Base-by-base conservation (phyloP, 2,888 invertebrate species). In the Leistus spinibarbis region DNA sequence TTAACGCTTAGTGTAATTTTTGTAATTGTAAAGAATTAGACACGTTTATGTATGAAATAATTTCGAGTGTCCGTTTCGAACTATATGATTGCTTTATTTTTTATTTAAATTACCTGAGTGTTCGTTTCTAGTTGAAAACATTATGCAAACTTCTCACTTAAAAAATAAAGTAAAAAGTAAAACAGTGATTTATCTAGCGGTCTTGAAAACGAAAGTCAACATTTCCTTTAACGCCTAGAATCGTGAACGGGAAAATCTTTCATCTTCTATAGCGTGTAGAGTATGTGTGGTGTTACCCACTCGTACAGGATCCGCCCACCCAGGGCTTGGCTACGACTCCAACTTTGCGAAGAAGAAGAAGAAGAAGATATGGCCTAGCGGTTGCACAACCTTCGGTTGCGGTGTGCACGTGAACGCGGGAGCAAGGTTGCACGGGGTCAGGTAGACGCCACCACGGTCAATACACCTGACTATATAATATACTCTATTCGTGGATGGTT, bases 361-460 rank as follows among this genome's bases (percentile, higher is more conserved):
- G 40, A 60, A 60, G 60, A 60, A 60, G 60, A 60, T 60, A 22
- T 20, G 19, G 19, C 60, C 22, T 60, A 60, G 60, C 60, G 40
- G 40, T 40, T 40, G 40, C 40, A 40, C 40, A 40, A 40, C 40
- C 40, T 40, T 40, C 40, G 60, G 60, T 60, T 60, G 60, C 13
- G 17, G 20, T 20, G 22, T 22, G 20, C 22, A 20, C 60, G 22
- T 60, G 22, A 20, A 20, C 16, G 23, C 64, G 64, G 23, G 24
- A 16, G 64, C 64, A 64, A 64, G 64, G 64, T 64, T 64, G 64
- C 64, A 23, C 16, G 64, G 27, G 64, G 64, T 64, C 64, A 64
- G 27, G 13, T n/a, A 5, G 64, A 64, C 23, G 24, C 27, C 64
- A 64, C 27, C 64, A 16, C 64, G 64, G 64, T 64, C 64, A 64